These are phyloP conservation scores for Carcharodon carcharias DNA, from an alignment of 2,797 vertebrate species.

Conservation along the genomic window DNA sequence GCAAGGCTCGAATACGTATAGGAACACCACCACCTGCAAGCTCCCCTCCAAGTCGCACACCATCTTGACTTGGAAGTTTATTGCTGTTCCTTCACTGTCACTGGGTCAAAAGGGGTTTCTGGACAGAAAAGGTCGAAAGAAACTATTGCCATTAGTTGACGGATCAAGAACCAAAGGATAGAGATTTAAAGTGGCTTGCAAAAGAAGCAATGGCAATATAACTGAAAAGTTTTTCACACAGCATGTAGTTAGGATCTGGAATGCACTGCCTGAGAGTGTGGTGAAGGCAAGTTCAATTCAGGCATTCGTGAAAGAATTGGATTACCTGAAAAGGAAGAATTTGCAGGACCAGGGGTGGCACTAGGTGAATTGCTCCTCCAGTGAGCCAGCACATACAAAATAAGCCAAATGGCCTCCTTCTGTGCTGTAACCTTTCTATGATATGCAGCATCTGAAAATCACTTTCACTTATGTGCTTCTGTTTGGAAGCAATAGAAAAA, in stretches of 20 bases:
- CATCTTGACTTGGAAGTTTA: background rate
- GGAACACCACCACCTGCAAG: no score
- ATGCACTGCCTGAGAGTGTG: background rate
- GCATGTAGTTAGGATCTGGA: background rate
- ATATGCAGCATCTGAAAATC: background rate
- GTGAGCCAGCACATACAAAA: background rate
- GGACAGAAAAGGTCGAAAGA: background rate
- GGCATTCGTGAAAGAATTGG: background rate
- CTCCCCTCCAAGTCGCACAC: no score
- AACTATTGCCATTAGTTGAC: background rate
- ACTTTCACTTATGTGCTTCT: background rate
- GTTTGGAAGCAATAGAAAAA: background rate
- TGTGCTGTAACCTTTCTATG: background rate
- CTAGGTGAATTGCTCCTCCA: background rate
- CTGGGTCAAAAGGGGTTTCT: background rate
- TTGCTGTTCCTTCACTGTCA: background rate
- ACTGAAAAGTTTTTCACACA: background rate
- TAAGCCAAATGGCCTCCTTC: background rate
- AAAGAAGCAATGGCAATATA: background rate
- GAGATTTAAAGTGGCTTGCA: background rate
- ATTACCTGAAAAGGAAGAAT: background rate
- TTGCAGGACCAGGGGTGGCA: background rate
- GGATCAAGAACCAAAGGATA: background rate
- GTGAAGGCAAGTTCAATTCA: background rate
- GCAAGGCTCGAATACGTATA: no score